Percentiles rank a stretch among this genome's conserved stretches.
phyloP scores from a whole-genome alignment of 1,140 invertebrate species.

The Drosophila ohnishii region DNA sequence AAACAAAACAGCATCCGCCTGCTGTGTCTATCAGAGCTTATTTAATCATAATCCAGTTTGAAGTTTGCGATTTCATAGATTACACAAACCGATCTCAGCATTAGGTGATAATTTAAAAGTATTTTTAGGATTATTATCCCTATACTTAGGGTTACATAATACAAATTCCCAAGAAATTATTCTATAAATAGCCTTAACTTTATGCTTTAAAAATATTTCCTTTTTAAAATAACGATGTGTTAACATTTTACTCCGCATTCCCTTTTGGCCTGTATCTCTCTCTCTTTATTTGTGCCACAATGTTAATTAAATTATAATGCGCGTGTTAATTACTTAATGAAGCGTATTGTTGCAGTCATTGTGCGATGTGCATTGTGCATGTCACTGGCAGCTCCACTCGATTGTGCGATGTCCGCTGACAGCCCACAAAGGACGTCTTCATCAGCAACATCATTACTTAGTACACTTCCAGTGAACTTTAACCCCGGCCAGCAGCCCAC shows the following conservation, averaged over 20 bases:
- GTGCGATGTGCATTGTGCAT: conserved; percentile 40
- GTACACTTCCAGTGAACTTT: conserved; percentile 26
- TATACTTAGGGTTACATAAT: too few species aligned
- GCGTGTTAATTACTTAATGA: conserved; percentile 75
- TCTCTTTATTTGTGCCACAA: conserved; percentile 40
- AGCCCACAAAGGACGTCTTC: conserved; percentile 65
- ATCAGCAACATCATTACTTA: conserved; percentile 28
- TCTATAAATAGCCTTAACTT: neutral
- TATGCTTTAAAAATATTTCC: neutral
- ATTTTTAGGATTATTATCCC: too few species aligned
- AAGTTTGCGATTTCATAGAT: neutral
- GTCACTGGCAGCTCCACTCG: conserved; percentile 55
- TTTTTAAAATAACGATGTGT: neutral
- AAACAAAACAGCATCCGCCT: neutral
- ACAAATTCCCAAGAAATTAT: neutral
- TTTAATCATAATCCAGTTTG: neutral
- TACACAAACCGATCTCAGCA: too few species aligned
- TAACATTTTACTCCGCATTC: conserved; percentile 3
- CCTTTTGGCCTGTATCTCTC: neutral
- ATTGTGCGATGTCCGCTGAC: conserved; percentile 50
- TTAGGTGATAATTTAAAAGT: neutral
- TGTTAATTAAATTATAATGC: conserved; percentile 71
- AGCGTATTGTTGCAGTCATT: conserved; percentile 64
- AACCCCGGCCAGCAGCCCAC: conserved; percentile 5
- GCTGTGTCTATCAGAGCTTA: neutral